These are phyloP conservation scores for Meloe dianella DNA, from an alignment of 2,888 invertebrate species.

Conservation along the genomic window DNA sequence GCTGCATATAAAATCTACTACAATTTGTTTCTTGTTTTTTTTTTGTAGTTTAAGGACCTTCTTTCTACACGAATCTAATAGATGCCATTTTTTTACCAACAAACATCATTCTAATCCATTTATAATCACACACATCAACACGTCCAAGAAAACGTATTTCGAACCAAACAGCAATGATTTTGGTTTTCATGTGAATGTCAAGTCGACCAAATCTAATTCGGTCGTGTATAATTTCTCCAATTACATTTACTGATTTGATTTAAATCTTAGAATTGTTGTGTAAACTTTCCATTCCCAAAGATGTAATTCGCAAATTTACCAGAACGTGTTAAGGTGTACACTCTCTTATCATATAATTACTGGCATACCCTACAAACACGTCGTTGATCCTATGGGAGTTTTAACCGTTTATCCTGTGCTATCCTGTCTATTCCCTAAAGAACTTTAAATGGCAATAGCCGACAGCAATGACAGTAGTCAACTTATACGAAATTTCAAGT, in stretches of 20 bases:
- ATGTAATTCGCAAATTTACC: conserved; percentile 17
- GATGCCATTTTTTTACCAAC: background rate
- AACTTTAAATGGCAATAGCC: conserved; percentile 30
- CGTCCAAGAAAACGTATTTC: too few relatives aligned
- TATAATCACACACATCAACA: background rate
- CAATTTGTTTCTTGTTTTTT: background rate
- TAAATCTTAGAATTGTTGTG: background rate
- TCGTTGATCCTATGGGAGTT: conserved; percentile 28
- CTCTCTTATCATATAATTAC: conserved; percentile 30
- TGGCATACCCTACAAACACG: conserved; percentile 11
- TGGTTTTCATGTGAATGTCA: too few relatives aligned
- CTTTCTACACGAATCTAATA: background rate
- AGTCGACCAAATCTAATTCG: too few relatives aligned
- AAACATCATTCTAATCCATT: background rate
- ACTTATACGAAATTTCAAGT: conserved; percentile 9
- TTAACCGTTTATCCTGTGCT: conserved; percentile 37
- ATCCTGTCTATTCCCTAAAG: conserved; percentile 19
- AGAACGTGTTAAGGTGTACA: conserved; percentile 23
- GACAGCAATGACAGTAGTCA: conserved; percentile 18
- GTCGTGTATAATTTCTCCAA: too few relatives aligned
- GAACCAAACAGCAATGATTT: too few relatives aligned
- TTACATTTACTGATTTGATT: background rate
- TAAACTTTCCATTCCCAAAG: conserved; percentile 1
- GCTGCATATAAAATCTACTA: background rate
- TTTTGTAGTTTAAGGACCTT: background rate